Percentiles rank a stretch among this genome's conserved stretches.
Evolutionary conservation across 2,113 vertebrate genomes (phyloP).

Genomic region (Miniopterus natalensis): DNA sequence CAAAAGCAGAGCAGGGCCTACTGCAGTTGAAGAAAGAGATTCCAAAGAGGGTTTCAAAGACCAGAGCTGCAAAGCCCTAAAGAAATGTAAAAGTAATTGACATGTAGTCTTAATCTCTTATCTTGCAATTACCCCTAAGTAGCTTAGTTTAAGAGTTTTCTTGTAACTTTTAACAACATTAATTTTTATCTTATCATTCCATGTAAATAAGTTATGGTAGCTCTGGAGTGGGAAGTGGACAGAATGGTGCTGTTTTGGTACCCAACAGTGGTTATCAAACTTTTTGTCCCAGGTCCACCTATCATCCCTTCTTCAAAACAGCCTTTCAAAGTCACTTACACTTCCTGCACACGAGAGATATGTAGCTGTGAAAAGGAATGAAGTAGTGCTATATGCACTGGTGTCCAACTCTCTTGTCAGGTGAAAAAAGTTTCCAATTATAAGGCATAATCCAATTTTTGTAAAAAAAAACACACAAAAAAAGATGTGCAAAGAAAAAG

Average conservation of each 20-base stretch:
- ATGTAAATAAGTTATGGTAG: neutral
- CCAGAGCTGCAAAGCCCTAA: neutral
- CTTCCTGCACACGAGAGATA: neutral
- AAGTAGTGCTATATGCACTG: neutral
- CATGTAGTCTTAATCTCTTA: neutral
- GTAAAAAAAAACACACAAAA: neutral
- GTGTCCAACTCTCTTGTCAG: neutral
- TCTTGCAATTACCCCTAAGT: neutral
- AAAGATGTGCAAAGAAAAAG: conserved; percentile 36
- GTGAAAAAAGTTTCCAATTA: neutral
- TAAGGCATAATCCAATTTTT: neutral
- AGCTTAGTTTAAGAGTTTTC: conserved; percentile 27
- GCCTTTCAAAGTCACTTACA: neutral
- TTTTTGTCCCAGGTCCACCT: neutral
- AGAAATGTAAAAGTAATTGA: neutral
- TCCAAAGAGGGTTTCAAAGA: conserved; percentile 35
- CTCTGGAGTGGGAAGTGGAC: neutral
- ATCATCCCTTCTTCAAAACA: conserved; percentile 37
- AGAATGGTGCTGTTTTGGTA: neutral
- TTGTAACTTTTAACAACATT: conserved; percentile 22
- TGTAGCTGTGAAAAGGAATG: neutral
- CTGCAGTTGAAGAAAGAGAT: neutral
- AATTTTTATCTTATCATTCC: conserved; percentile 19
- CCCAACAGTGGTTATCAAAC: neutral
- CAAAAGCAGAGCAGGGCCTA: neutral